A percentile compares a stretch with the other conserved stretches of the same genome.
These are phyloP conservation scores for Chionodraco myersi DNA, from an alignment of 2,113 vertebrate genomes.

Conservation along the genomic window DNA sequence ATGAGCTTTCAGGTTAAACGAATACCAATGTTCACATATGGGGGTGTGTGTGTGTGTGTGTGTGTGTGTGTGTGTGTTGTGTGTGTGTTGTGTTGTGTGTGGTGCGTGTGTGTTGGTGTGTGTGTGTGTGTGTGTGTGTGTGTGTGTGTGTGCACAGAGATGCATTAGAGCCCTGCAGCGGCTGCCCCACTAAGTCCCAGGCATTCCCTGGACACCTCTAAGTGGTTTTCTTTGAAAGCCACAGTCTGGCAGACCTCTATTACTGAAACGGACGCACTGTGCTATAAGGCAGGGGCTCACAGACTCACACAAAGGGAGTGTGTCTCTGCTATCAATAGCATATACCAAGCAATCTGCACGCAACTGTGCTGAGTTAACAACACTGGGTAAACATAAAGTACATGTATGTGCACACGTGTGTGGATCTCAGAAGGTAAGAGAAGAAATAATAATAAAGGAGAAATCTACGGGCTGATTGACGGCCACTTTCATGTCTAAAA, in stretches of 20 bases:
- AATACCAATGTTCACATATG: not conserved
- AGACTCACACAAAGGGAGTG: constrained; percentile 13
- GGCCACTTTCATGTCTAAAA: constrained; percentile 9
- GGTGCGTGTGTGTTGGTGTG: too few species aligned
- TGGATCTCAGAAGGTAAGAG: not conserved
- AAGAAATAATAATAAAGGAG: not conserved
- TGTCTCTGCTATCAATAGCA: constrained; percentile 28
- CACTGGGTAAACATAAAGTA: not conserved
- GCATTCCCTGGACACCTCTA: constrained; percentile 53
- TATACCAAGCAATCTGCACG: constrained; percentile 28
- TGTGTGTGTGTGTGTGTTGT: not conserved
- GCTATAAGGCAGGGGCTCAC: constrained; percentile 32
- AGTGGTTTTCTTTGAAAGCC: constrained; percentile 62
- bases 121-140: not conserved
- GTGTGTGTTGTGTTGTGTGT: constrained; percentile 1
- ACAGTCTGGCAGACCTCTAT: constrained; percentile 40
- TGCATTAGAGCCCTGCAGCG: constrained; percentile 43
- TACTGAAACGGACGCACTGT: constrained; percentile 48
- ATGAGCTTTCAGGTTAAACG: too few species aligned
- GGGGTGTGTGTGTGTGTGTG: not conserved
- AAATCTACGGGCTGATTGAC: constrained; percentile 33
- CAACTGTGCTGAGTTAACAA: not conserved
- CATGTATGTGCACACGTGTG: not conserved
- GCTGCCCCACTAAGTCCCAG: constrained; percentile 15
- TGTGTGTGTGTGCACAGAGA: constrained; percentile 13